Evolutionary conservation across 1,140 invertebrate genomes (phyloP).

Genomic region (Microplitis mediator): DNA sequence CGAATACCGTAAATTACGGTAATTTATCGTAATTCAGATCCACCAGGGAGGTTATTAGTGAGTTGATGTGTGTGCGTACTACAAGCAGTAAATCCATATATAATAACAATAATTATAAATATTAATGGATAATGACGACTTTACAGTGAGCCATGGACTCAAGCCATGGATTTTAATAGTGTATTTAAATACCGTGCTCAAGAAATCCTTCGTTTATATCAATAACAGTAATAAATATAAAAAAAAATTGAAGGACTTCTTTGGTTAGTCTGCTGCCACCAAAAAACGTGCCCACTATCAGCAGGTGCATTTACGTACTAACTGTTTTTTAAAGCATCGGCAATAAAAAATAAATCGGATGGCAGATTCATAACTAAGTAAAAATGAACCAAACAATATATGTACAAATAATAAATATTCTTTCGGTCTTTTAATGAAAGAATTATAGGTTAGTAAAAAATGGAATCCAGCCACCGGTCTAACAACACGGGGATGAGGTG

Average conservation of each 20-base stretch:
- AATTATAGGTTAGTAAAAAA: background rate
- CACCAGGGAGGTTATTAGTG: background rate
- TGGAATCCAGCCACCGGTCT: background rate
- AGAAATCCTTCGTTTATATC: constrained; percentile 37
- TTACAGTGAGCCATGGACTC: constrained; percentile 49
- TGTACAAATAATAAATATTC: background rate
- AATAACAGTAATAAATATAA: background rate
- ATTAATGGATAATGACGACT: constrained; percentile 13
- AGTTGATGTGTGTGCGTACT: constrained; percentile 46
- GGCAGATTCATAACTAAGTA: background rate
- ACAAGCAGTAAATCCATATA: constrained; percentile 42
- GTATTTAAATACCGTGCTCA: constrained; percentile 42
- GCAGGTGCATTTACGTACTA: constrained; percentile 45
- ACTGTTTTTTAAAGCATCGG: background rate
- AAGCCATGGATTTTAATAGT: constrained; percentile 58
- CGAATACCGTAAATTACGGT: too few relatives aligned
- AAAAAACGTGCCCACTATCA: constrained; percentile 45
- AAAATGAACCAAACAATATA: background rate
- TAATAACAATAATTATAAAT: constrained; percentile 32
- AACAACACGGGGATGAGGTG: too few relatives aligned
- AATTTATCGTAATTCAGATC: too few relatives aligned
- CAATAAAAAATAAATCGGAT: background rate
- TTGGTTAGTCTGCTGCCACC: background rate
- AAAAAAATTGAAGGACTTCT: constrained; percentile 11
- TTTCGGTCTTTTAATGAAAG: background rate